These are phyloP conservation scores for Vulpes vulpes DNA, from an alignment of 2,113 vertebrate species.

Conservation along the genomic window DNA sequence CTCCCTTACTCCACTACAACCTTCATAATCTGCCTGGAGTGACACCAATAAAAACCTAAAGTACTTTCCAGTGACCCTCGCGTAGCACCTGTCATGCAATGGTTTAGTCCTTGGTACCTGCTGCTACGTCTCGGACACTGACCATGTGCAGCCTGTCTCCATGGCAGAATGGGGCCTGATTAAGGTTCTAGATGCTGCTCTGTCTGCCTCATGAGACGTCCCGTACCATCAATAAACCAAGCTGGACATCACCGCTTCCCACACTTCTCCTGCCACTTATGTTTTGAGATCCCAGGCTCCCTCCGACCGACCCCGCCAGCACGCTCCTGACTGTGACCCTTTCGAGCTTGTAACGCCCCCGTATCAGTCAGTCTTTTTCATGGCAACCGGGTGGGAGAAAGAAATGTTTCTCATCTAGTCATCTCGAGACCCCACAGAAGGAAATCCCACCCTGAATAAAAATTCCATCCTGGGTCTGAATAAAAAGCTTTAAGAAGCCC, in stretches of 20 bases:
- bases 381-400: not conserved
- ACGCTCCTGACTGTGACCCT: not conserved
- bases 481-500: not conserved
- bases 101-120: not conserved
- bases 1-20: not conserved
- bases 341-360: not conserved
- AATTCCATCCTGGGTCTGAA: not conserved
- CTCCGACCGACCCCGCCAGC: not conserved
- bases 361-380: not conserved
- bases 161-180: not conserved
- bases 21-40: not conserved
- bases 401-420: not conserved
- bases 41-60: not conserved
- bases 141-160: not conserved
- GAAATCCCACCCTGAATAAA: slow-evolving; percentile 7
- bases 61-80: not conserved
- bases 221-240: not conserved
- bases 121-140: not conserved
- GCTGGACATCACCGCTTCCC: not conserved
- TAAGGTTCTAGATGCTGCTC: not conserved
- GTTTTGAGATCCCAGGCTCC: not conserved
- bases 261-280: not conserved
- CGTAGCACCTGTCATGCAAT: not conserved
- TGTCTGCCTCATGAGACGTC: not conserved
- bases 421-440: not conserved